These are phyloP conservation scores for Cancer borealis DNA, from an alignment of 2,888 invertebrate species.

Conservation along the genomic window DNA sequence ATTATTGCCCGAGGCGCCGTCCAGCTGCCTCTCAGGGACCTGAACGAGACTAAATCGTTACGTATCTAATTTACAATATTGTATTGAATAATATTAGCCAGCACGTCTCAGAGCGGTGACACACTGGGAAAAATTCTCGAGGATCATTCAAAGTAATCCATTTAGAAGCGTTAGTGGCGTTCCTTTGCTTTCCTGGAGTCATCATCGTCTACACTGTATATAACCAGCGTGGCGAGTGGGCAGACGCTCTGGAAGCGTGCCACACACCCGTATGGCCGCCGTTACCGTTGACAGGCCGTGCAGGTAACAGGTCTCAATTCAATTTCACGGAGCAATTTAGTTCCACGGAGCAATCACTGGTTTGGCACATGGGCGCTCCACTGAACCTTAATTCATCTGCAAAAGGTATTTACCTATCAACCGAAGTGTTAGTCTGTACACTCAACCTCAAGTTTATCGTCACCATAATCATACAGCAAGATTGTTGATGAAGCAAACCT, in stretches of 20 bases:
- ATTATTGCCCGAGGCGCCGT: too few relatives aligned
- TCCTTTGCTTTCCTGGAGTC: neutral
- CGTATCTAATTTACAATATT: too few relatives aligned
- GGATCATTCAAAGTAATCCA: too few relatives aligned
- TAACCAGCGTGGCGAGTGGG: neutral
- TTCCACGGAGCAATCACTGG: slow-evolving; percentile 8
- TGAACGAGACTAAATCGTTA: too few relatives aligned
- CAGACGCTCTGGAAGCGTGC: neutral
- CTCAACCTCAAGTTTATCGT: neutral
- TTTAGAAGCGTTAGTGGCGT: too few relatives aligned
- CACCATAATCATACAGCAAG: neutral
- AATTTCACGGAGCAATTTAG: neutral
- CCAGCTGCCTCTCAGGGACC: too few relatives aligned
- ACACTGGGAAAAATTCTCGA: too few relatives aligned
- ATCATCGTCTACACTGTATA: neutral
- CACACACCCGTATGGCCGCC: neutral
- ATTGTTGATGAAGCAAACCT: neutral
- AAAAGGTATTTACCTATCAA: neutral
- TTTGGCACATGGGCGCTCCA: slow-evolving; percentile 17
- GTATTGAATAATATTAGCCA: too few relatives aligned
- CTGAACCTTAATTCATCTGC: neutral
- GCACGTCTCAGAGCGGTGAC: too few relatives aligned
- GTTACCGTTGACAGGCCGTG: neutral
- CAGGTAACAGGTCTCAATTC: slow-evolving; percentile 20
- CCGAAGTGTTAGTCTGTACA: neutral